Percentiles rank a stretch among this genome's conserved stretches.
Evolutionary conservation across 2,797 vertebrate genomes (phyloP).

Genomic region (Gadopsis bispinosus): DNA sequence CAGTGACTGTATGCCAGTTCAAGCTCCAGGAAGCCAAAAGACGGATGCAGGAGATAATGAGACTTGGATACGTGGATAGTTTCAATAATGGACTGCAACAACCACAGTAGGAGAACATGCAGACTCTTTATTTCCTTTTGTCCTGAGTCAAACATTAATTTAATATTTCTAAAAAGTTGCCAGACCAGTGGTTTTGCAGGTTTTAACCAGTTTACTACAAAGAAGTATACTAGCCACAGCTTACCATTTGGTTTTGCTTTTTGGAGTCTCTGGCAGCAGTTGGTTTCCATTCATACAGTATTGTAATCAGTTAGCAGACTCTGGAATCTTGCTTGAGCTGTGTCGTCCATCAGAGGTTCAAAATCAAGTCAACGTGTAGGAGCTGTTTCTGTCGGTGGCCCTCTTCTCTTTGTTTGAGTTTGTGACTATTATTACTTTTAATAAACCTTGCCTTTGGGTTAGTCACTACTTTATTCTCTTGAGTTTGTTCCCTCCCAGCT

Average conservation of each 20-base stretch:
- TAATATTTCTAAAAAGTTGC: neutral
- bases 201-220: neutral
- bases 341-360: neutral
- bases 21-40: conserved; percentile 32
- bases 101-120: neutral
- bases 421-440: too few species aligned
- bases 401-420: too few species aligned
- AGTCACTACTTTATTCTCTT: too few species aligned
- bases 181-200: neutral
- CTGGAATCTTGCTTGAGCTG: neutral
- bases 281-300: neutral
- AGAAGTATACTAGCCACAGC: neutral
- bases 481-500: too few species aligned
- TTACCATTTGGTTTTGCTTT: neutral
- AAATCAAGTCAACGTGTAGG: neutral
- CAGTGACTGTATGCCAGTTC: conserved; percentile 37
- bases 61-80: conserved; percentile 1
- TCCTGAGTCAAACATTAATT: neutral
- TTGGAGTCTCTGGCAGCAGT: neutral
- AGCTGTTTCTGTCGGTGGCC: neutral
- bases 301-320: neutral
- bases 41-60: conserved; percentile 8
- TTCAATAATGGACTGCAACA: conserved; percentile 10
- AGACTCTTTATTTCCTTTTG: neutral
- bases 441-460: too few species aligned